Evolutionary conservation across 2,888 invertebrate genomes (phyloP), one percentile per base, ranked within the genome.

Genomic region (Thymelicus acteon): DNA sequence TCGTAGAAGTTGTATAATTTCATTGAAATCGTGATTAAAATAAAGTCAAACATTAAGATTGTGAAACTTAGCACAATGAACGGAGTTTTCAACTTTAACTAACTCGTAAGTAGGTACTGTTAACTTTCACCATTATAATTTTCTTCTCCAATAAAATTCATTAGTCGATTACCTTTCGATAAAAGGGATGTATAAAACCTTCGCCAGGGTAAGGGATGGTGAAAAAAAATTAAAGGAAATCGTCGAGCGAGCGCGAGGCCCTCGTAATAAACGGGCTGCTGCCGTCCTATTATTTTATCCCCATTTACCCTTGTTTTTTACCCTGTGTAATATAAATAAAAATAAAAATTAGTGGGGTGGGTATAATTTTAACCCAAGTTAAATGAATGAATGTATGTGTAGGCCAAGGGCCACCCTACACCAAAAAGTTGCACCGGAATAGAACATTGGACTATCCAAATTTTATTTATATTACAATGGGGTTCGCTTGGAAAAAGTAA

Each of bases 261-360:
- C 74, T 73, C 75, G 71, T 75, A 74, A 75, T 73, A 72, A 77
- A 78, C 77, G 77, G 72, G 61, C 73, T 37, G 67, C 72, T n/a
- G 67, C 70, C 72, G 67, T 40, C 73, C 76, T 80, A 77, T 83
- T 82, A 82, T 82, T 81, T 82, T 79, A 82, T 75, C 76, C 78
- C 75, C 75, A 76, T 78, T 82, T 76, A 74, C 76, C 75, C 76
- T 73, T 67, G 77, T 77, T 80, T 81, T 79, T 80, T 72, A 73
- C 66, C 71, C 75, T n/a, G n/a, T n/a, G n/a, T n/a, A n/a, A n/a
- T n/a, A n/a, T n/a, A n/a, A n/a, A n/a, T n/a, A n/a, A n/a, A n/a
- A n/a, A n/a, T n/a, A n/a, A n/a, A n/a, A n/a, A n/a, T n/a, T n/a
- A n/a, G n/a, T n/a, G n/a, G n/a, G n/a, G n/a, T n/a, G n/a, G n/a